These are phyloP conservation scores for Xiphophorus couchianus DNA, from an alignment of 2,113 vertebrate genomes.

Conservation along the genomic window DNA sequence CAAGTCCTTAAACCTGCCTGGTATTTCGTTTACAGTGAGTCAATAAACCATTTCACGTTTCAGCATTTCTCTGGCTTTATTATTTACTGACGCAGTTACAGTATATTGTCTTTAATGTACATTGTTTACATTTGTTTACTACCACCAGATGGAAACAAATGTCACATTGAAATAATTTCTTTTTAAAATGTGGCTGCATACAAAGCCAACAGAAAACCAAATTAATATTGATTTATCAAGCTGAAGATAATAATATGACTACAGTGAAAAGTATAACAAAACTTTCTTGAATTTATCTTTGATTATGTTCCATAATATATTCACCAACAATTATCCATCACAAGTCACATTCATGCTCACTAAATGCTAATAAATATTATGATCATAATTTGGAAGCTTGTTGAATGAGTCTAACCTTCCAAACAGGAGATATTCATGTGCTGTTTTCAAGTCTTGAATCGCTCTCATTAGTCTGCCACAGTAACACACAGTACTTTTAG, in stretches of 20 bases:
- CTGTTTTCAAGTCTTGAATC: neutral
- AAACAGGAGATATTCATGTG: too few relatives aligned
- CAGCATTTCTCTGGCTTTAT: neutral
- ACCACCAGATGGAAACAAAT: conserved; percentile 32
- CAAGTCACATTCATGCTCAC: neutral
- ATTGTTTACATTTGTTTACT: neutral
- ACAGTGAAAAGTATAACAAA: neutral
- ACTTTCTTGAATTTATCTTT: neutral
- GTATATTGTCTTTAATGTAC: neutral
- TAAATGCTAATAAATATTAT: neutral
- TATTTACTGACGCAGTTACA: neutral
- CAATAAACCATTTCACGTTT: conserved; percentile 47
- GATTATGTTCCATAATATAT: neutral
- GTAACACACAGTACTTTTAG: neutral
- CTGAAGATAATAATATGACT: too few relatives aligned
- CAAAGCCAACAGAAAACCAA: neutral
- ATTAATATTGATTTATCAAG: neutral
- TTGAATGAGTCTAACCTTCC: neutral
- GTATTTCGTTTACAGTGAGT: neutral
- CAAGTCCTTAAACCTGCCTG: neutral
- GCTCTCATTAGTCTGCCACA: neutral
- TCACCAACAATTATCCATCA: neutral
- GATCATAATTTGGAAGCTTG: too few relatives aligned
- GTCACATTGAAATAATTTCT: neutral
- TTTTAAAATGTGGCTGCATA: neutral